These are phyloP conservation scores for Psittacula echo DNA, from an alignment of 2,797 vertebrate species.

Conservation along the genomic window DNA sequence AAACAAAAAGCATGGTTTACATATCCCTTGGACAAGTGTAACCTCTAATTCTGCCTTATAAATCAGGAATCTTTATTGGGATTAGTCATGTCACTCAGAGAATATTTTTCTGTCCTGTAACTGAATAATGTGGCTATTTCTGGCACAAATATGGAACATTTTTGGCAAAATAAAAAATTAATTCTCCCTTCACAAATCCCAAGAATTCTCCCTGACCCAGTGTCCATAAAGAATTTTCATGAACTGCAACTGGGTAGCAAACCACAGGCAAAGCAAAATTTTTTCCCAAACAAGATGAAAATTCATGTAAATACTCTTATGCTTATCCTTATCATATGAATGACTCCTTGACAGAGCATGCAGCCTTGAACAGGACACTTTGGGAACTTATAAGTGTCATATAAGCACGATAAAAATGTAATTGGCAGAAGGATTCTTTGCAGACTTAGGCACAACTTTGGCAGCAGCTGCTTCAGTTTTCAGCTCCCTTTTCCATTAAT, in stretches of 20 bases:
- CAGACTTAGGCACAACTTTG: background rate
- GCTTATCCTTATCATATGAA: background rate
- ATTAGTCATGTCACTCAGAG: background rate
- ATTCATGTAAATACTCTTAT: background rate
- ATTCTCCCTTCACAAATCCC: background rate
- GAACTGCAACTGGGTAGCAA: background rate
- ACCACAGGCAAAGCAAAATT: background rate
- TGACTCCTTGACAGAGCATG: background rate
- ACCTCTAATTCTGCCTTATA: background rate
- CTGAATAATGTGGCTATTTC: background rate
- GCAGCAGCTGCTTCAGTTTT: constrained; percentile 12
- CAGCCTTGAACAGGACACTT: background rate
- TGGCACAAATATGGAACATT: background rate
- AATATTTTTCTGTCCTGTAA: background rate
- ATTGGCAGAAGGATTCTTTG: background rate
- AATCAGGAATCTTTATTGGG: background rate
- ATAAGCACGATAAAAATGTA: background rate
- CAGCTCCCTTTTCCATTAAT: background rate
- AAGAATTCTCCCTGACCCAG: background rate
- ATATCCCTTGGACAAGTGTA: background rate
- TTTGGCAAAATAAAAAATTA: background rate
- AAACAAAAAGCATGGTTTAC: background rate
- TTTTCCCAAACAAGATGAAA: background rate
- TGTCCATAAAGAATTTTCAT: background rate
- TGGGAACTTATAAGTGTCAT: background rate